A percentile compares a stretch with the other conserved stretches of the same genome.
phyloP scores from a whole-genome alignment of 2,888 invertebrate genomes.

The Tenthredo livida region DNA sequence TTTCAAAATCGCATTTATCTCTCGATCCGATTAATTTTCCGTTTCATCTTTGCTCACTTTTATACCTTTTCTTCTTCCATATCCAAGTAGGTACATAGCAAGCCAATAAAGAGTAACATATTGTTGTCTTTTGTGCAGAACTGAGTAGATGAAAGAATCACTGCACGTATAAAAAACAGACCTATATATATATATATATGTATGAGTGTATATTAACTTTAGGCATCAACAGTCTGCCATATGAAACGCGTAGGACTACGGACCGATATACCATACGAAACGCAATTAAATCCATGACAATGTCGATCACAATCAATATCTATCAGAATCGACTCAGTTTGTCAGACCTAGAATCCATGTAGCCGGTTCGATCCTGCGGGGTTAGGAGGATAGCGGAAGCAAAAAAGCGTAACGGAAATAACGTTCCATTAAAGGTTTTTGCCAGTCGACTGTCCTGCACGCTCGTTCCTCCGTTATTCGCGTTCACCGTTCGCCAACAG shows the following conservation, averaged over 20 bases:
- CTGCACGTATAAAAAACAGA: neutral
- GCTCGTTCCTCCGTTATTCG: neutral
- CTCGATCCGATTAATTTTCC: neutral
- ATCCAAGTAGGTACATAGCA: neutral
- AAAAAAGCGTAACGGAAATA: conserved; percentile 50
- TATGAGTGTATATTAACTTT: conserved; percentile 11
- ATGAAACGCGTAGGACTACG: neutral
- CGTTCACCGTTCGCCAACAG: conserved; percentile 8
- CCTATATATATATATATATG: neutral
- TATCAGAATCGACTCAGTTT: conserved; percentile 32
- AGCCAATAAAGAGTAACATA: conserved; percentile 34
- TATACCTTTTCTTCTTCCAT: neutral
- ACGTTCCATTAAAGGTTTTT: conserved; percentile 51
- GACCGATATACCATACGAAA: conserved; percentile 6
- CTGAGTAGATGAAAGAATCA: neutral
- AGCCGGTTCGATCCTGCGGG: neutral
- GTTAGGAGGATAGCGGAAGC: conserved; percentile 40
- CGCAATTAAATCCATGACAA: conserved; percentile 41
- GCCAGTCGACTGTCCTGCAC: conserved; percentile 49
- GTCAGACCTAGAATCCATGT: neutral
- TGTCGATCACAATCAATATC: conserved; percentile 41
- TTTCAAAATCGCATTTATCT: neutral
- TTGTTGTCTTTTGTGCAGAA: conserved; percentile 5
- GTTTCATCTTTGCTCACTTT: neutral
- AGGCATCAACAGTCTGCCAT: neutral